A percentile compares a stretch with the other conserved stretches of the same genome.
Evolutionary conservation across 2,888 invertebrate genomes (phyloP).

Genomic region (Halictus ligatus): DNA sequence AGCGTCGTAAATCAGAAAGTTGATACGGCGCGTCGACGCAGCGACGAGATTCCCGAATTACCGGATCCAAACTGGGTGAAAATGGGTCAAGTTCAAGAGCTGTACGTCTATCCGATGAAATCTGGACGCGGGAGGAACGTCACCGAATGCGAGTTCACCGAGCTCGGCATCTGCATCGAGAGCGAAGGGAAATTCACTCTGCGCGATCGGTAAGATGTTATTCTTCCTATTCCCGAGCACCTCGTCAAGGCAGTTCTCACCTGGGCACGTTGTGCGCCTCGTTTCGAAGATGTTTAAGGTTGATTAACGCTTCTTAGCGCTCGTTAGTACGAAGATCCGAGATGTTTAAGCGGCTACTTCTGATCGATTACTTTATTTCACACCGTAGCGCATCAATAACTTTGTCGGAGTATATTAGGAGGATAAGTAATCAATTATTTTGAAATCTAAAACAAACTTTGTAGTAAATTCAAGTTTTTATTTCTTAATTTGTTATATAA

Average conservation of each 20-base stretch:
- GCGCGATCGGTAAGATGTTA: conserved; percentile 74
- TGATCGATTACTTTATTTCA: too few relatives aligned
- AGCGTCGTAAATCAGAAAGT: neutral
- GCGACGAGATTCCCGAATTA: conserved; percentile 37
- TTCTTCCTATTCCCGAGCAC: neutral
- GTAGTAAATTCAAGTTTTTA: too few relatives aligned
- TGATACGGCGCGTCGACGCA: neutral
- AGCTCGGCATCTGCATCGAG: conserved; percentile 77
- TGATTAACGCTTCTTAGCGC: conserved; percentile 3
- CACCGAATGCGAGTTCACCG: conserved; percentile 77
- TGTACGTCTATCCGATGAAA: conserved; percentile 83
- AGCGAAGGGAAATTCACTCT: conserved; percentile 65
- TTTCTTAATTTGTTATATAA: too few relatives aligned
- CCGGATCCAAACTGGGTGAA: conserved; percentile 78
- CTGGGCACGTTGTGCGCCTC: neutral
- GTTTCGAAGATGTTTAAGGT: too few relatives aligned
- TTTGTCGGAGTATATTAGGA: too few relatives aligned
- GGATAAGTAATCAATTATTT: too few relatives aligned
- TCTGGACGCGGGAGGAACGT: conserved; percentile 81
- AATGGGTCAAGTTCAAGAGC: conserved; percentile 80
- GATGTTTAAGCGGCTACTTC: neutral
- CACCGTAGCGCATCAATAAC: too few relatives aligned
- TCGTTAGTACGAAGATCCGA: neutral
- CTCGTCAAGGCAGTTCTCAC: neutral
- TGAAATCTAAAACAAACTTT: too few relatives aligned